Evolutionary conservation across 2,888 invertebrate genomes (phyloP).

Genomic region (Aphrophora alni): DNA sequence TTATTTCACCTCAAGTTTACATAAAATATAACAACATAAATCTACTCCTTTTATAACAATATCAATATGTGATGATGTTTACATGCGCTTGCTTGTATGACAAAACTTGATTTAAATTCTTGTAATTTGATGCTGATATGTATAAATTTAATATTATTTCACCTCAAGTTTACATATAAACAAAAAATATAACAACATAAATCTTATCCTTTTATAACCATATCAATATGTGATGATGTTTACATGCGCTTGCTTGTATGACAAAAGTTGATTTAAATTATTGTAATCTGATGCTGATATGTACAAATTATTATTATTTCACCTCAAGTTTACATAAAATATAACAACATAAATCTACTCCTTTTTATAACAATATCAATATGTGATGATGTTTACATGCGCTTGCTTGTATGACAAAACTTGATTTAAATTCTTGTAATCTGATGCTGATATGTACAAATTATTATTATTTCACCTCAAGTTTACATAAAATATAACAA

Average conservation of each 20-base stretch:
- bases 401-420: slow-evolving; percentile 1
- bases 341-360: too few relatives aligned
- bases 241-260: slow-evolving; percentile 25
- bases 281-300: not conserved
- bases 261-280: not conserved
- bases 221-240: slow-evolving; percentile 10
- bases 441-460: not conserved
- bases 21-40: too few relatives aligned
- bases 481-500: too few relatives aligned
- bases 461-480: too few relatives aligned
- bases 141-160: not conserved
- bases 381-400: not conserved
- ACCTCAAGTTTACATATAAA: too few relatives aligned
- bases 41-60: not conserved
- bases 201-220: not conserved
- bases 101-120: not conserved
- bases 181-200: not conserved
- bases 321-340: too few relatives aligned
- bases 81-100: slow-evolving; percentile 25
- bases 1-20: too few relatives aligned
- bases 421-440: slow-evolving; percentile 3
- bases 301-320: not conserved
- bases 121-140: not conserved
- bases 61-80: slow-evolving; percentile 13
- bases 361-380: not conserved